Evolutionary conservation across 2,113 vertebrate species (phyloP).

Genomic region (Platysternon megacephalum): DNA sequence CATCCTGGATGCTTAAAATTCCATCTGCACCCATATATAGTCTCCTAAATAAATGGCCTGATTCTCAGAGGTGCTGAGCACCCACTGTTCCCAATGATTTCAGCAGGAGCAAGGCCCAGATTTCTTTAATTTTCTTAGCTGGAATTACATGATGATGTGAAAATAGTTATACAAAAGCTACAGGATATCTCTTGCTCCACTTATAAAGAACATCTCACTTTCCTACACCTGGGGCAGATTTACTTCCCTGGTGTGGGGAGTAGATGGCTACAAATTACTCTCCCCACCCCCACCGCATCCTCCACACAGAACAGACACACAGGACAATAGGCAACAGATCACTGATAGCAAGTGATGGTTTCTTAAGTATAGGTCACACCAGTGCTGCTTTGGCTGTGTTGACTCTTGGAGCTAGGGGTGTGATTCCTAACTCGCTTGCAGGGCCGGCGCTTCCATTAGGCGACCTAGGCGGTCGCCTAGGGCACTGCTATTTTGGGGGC

Average conservation of each 20-base stretch:
- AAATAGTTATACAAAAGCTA: neutral
- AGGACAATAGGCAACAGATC: no score
- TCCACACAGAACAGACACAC: no score
- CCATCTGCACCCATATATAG: neutral
- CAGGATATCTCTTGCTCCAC: constrained; percentile 26
- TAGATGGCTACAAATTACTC: neutral
- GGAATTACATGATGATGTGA: neutral
- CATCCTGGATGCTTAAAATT: neutral
- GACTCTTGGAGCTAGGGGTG: no score
- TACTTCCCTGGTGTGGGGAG: neutral
- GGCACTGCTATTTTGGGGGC: no score
- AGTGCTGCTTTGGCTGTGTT: no score
- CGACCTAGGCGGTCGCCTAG: no score
- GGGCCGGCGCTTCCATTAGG: no score
- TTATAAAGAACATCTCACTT: constrained; percentile 29
- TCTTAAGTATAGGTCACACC: no score
- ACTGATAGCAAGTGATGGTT: no score
- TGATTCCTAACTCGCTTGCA: no score
- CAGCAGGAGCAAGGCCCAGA: neutral
- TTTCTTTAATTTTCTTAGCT: neutral
- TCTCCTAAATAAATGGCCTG: neutral
- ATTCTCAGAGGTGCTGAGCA: neutral
- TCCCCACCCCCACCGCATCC: fast-evolving
- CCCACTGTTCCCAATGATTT: neutral
- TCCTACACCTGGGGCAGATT: constrained; percentile 34